Evolutionary conservation across 2,888 invertebrate species (phyloP).

Genomic region (Rosalia funebris): DNA sequence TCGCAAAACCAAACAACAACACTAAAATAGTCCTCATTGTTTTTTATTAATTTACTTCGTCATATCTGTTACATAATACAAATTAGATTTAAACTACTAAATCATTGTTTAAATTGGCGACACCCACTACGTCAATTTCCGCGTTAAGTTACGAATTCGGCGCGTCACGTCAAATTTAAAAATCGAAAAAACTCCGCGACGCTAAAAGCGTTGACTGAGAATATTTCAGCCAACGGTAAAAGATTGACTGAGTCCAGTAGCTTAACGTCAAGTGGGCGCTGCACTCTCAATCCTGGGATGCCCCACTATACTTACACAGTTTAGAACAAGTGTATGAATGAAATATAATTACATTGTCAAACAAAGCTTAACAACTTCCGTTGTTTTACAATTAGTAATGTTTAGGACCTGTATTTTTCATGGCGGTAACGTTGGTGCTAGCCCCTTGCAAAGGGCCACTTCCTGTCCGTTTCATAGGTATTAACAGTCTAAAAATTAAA

Average conservation of each 20-base stretch:
- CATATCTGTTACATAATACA: background rate
- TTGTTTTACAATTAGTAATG: conserved; percentile 15
- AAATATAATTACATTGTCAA: conserved; percentile 26
- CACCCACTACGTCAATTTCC: background rate
- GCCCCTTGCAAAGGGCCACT: conserved; percentile 7
- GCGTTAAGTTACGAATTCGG: background rate
- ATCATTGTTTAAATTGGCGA: background rate
- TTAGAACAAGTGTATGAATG: conserved; percentile 25
- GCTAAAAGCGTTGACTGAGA: no score
- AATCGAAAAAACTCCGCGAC: conserved; percentile 12
- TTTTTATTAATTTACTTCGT: background rate
- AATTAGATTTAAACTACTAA: conserved; percentile 4
- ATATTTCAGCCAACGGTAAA: conserved; percentile 17
- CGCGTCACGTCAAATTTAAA: conserved; percentile 4
- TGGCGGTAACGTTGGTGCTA: conserved; percentile 8
- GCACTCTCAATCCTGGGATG: conserved; percentile 9
- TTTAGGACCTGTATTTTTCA: conserved; percentile 12
- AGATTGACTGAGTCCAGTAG: conserved; percentile 25
- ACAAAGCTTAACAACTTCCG: conserved; percentile 28
- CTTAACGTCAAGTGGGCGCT: conserved; percentile 24
- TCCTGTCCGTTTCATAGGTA: conserved; percentile 16
- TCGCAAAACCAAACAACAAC: conserved; percentile 21
- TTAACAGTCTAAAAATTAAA: conserved; percentile 14
- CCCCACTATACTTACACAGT: conserved; percentile 15
- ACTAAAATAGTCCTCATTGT: conserved; percentile 17